phyloP scores from a whole-genome alignment of 1,140 invertebrate species.

The Brachionus asplanchnoidis region DNA sequence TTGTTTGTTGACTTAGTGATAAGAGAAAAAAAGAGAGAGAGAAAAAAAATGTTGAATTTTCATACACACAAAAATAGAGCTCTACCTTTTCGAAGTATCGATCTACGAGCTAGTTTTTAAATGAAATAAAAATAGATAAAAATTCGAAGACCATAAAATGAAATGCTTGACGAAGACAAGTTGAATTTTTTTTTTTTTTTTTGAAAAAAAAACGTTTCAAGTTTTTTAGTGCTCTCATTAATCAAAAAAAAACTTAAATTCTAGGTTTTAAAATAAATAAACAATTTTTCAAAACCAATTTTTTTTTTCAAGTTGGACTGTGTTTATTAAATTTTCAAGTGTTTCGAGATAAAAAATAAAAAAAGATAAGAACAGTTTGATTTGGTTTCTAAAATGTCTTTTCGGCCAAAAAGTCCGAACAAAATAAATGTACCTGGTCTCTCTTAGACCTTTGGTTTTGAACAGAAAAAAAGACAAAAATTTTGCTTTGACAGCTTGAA shows the following conservation, averaged over 20 bases:
- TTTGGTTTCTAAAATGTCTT: neutral
- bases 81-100: neutral
- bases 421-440: neutral
- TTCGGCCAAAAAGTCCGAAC: neutral
- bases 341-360: conserved; percentile 7
- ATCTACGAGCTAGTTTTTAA: neutral
- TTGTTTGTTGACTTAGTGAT: conserved; percentile 17
- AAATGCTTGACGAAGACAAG: conserved; percentile 7
- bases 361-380: neutral
- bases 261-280: conserved; percentile 32
- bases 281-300: conserved; percentile 30
- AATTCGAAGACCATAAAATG: neutral
- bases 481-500: too few species aligned
- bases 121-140: neutral
- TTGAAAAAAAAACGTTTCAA: conserved; percentile 11
- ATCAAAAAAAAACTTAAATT: conserved; percentile 32
- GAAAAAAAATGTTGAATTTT: neutral
- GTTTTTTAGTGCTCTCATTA: conserved; percentile 31
- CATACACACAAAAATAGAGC: neutral
- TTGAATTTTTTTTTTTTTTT: neutral
- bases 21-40: neutral
- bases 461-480: too few species aligned
- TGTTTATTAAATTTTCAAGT: conserved; percentile 28
- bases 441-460: neutral
- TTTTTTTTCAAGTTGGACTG: neutral